Base-by-base conservation (phyloP, 2,888 invertebrate genomes). In the Stramonita haemastoma region DNA sequence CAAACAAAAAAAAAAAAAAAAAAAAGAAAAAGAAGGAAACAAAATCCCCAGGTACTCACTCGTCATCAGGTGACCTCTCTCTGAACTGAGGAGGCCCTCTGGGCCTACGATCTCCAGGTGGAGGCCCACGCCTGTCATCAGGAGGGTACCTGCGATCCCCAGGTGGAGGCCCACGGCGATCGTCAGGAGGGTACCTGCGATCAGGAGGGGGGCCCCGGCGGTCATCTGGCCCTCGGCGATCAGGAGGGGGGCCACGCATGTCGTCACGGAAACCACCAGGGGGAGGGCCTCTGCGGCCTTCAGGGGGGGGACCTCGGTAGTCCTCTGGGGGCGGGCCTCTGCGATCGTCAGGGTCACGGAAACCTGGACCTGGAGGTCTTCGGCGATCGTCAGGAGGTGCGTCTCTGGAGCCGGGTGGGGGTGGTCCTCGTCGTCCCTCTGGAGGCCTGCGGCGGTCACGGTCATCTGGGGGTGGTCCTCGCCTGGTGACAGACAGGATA, bases 381-480 rank as follows among this genome's bases (percentile, higher is more conserved):
- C 91, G 34, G 56, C 90, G 77, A 29, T 91, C 87, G 46, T 91
- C 91, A 26, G 90, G 90, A 15, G 88, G 91, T 73, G 91, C 91
- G 19, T 90, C 88, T 46, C 90, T 81, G 60, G 85, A 70, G 11
- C 90, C 89, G 29, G 91, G 89, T 79, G 91, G 88, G 26, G 92
- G 91, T 87, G 90, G 88, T 46, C 89, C 32, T 79, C 90, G 36
- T n/a, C 90, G 90, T 29, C 90, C 29, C 36, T 57, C 60, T 57
- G 86, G 86, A 22, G 86, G 84, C 32, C 86, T 66, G 66, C 86
- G 86, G 29, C 86, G 86, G 34, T 86, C 86, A 34, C 57, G 57
- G 22, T 91, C 91, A 89, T 90, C 91, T 29, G 91, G 92, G 13
- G 91, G 91, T n/a, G 92, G 89, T 32, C 91, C 89, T 46, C 91